A percentile compares a stretch with the other conserved stretches of the same genome.
phyloP scores from a whole-genome alignment of 2,797 vertebrate genomes.

The Artibeus lituratus region DNA sequence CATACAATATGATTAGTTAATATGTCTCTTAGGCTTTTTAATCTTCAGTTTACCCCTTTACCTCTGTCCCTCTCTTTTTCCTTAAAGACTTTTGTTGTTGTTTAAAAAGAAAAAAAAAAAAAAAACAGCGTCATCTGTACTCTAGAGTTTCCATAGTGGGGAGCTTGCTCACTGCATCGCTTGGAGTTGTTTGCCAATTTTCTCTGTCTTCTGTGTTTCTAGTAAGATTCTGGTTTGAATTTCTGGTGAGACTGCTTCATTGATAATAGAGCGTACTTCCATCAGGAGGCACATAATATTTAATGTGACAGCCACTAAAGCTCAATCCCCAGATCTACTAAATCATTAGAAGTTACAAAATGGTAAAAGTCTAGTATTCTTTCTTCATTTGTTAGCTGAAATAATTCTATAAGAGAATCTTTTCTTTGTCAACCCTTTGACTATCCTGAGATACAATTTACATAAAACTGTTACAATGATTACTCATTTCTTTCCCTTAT shows the following conservation, averaged over 20 bases:
- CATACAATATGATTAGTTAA: background rate
- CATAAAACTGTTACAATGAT: background rate
- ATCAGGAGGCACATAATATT: background rate
- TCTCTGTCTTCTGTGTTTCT: background rate
- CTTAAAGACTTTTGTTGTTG: background rate
- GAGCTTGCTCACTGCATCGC: background rate
- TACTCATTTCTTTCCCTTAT: background rate
- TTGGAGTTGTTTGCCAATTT: background rate
- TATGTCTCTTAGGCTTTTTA: background rate
- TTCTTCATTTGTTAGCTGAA: background rate
- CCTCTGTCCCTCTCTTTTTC: background rate
- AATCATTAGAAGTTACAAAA: background rate
- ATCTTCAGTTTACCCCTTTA: background rate
- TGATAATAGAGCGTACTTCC: background rate
- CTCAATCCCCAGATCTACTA: background rate
- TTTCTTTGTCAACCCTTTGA: background rate
- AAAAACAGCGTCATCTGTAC: background rate
- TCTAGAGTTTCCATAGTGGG: background rate
- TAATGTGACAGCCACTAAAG: background rate
- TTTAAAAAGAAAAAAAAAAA: background rate
- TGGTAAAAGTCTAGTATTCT: background rate
- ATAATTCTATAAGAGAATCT: background rate
- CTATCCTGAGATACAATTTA: background rate
- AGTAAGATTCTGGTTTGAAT: background rate
- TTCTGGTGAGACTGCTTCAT: background rate